phyloP scores from a whole-genome alignment of 2,888 invertebrate genomes.

The Lepidochitona cinerea region DNA sequence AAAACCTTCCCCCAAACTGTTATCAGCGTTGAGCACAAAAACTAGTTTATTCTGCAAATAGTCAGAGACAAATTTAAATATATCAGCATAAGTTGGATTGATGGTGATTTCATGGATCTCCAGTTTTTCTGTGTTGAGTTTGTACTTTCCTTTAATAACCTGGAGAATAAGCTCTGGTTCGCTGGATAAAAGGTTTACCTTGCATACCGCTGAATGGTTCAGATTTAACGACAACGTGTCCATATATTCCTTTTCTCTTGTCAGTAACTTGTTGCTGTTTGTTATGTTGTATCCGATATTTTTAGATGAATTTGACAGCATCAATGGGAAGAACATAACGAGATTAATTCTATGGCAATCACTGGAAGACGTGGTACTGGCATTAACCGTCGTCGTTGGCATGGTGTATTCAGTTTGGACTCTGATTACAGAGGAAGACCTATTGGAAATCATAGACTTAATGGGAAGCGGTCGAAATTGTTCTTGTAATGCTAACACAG shows the following conservation, averaged over 20 bases:
- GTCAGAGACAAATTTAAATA: background rate
- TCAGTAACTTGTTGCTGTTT: background rate
- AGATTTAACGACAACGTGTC: background rate
- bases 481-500: too few species aligned
- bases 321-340: background rate
- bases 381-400: too few species aligned
- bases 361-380: too few species aligned
- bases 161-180: background rate
- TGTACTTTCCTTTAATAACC: background rate
- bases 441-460: too few species aligned
- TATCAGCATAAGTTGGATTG: background rate
- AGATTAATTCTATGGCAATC: too few species aligned
- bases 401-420: too few species aligned
- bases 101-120: background rate
- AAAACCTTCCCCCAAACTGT: background rate
- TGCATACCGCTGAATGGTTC: background rate
- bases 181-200: background rate
- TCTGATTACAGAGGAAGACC: too few species aligned
- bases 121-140: background rate
- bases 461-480: too few species aligned
- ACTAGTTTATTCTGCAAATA: background rate
- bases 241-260: background rate
- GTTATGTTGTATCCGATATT: background rate
- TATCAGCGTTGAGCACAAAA: background rate
- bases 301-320: background rate